These are phyloP conservation scores for Paramacrobiotus metropolitanus DNA, from an alignment of 1,140 invertebrate genomes.

Conservation along the genomic window DNA sequence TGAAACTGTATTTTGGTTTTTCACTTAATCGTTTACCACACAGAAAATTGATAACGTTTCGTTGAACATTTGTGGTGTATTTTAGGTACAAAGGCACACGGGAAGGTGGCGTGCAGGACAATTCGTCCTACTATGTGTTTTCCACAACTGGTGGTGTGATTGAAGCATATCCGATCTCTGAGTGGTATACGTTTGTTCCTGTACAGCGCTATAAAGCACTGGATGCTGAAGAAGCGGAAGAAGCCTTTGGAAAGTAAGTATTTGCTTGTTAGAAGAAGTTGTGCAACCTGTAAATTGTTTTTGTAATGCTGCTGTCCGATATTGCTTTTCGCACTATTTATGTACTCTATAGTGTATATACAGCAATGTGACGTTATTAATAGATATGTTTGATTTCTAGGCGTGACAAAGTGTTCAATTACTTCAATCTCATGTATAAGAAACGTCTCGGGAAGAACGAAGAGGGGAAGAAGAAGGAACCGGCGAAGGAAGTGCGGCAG, in stretches of 20 bases:
- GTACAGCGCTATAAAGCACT: conserved; percentile 72
- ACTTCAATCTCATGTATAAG: conserved; percentile 71
- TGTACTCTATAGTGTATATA: conserved; percentile 1
- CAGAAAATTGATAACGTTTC: no score
- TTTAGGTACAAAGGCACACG: conserved; percentile 51
- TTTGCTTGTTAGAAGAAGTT: background rate
- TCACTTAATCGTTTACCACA: no score
- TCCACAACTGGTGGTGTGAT: conserved; percentile 80
- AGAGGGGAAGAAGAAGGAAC: conserved; percentile 43
- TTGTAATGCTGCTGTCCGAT: no score
- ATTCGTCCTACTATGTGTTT: conserved; percentile 86
- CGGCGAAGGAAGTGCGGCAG: conserved; percentile 21
- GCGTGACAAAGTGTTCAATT: conserved; percentile 79
- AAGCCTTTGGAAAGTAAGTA: conserved; percentile 54
- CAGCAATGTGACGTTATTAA: conserved; percentile 5
- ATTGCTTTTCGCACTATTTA: no score
- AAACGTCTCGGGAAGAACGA: conserved; percentile 61
- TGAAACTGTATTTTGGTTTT: background rate
- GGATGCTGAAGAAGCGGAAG: conserved; percentile 83
- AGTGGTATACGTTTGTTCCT: conserved; percentile 74
- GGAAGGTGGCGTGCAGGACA: conserved; percentile 79
- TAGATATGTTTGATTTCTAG: conserved; percentile 23
- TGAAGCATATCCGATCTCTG: conserved; percentile 75
- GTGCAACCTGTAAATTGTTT: no score
- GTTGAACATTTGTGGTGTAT: no score